phyloP scores from a whole-genome alignment of 2,797 vertebrate species.

The Squalus acanthias region DNA sequence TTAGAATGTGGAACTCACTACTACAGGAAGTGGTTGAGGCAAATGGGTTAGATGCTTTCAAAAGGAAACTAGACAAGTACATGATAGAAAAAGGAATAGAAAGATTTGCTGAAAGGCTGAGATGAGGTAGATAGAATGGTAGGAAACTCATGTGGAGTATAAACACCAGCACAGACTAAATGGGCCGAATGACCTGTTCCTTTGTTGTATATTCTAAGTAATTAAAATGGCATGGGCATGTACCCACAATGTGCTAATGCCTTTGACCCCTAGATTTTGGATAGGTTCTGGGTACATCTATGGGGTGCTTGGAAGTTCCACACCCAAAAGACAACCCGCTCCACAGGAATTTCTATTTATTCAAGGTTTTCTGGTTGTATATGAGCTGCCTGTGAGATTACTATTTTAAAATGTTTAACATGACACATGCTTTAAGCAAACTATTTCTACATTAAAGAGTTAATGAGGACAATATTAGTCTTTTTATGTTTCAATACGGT shows the following conservation, averaged over 20 bases:
- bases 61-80: no score
- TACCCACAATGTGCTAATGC: neutral
- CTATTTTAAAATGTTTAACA: neutral
- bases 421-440: neutral
- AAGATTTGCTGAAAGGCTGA: no score
- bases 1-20: no score
- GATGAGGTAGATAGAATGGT: no score
- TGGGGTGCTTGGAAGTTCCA: neutral
- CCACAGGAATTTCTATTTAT: neutral
- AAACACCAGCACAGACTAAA: no score
- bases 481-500: neutral
- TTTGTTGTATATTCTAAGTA: neutral
- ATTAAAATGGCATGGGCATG: neutral
- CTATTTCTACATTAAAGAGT: neutral
- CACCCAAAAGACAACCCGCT: neutral
- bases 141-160: no score
- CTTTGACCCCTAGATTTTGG: neutral
- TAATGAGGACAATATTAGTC: neutral
- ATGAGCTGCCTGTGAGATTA: neutral
- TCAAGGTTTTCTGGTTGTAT: neutral
- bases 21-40: no score
- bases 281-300: neutral
- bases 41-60: no score
- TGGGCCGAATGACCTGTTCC: no score
- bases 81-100: no score